Base-by-base conservation (phyloP, 2,797 vertebrate genomes). In the Taenioides sp. region DNA sequence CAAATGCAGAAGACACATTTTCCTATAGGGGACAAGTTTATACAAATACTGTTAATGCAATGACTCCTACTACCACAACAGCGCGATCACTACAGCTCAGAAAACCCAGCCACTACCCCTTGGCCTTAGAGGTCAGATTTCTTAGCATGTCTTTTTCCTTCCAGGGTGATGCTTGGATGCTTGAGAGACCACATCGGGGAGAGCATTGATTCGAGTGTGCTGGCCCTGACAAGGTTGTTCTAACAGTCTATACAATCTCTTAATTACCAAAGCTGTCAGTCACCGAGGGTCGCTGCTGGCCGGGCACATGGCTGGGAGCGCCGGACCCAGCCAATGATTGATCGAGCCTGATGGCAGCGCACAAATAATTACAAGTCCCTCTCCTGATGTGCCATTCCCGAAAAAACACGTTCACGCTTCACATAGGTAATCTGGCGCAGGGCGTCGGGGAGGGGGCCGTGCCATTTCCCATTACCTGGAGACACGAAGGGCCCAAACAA, bases 221-320 rank as follows among this genome's bases (percentile, higher is more conserved):
- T 93, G 95, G 95, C 95, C 95, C 94, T 95, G 95, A 96, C 95
- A 97, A 96, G 95, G 96, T 96, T 98, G 96, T 96, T 96, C 94
- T 94, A 96, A 94, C 95, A 95, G 95, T 95, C 95, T 94, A 92
- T 96, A 96, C 96, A 96, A 96, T 95, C 95, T 94, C 96, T 95
- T 97, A 97, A 99, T 98, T 96, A 98, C 95, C 95, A 94, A 95
- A 96, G 94, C 97, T 97, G 97, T 98, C 98, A 97, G 93, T 98
- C 96, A 98, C 87, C 85, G 60, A 84, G 83, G 92, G 94, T 93
- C 93, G 91, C 93, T 87, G 88, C 94, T 91, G 93, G 92, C 90
- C 88, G 88, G 91, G 80, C 89, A 84, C 91, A 83, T 91, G 94
- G 95, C 95, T 93, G 93, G 91, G 87, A 95, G 93, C 89, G 90